phyloP scores from a whole-genome alignment of 1,140 invertebrate genomes.

The Belonocnema kinseyi region DNA sequence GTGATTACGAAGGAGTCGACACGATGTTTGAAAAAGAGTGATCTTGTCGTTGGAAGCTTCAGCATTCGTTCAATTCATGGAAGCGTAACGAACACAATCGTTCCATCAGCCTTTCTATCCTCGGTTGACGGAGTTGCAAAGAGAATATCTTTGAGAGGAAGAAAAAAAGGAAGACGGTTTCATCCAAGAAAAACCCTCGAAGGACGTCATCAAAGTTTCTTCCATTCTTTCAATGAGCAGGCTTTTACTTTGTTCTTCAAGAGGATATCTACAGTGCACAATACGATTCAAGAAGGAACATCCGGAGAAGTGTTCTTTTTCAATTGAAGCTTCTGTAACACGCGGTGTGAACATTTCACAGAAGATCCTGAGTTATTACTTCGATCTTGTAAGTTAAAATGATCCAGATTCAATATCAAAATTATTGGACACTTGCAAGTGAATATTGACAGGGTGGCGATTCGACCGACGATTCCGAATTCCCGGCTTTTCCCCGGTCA shows the following conservation, averaged over 20 bases:
- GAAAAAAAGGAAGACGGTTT: neutral
- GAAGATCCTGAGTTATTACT: no score
- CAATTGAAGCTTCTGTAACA: no score
- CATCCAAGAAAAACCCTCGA: conserved; percentile 9
- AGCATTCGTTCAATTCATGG: conserved; percentile 8
- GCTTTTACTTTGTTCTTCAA: conserved; percentile 5
- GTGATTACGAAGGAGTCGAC: no score
- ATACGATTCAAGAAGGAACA: neutral
- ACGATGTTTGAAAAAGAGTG: no score
- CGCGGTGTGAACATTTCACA: no score
- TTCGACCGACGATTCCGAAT: no score
- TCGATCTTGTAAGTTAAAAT: no score
- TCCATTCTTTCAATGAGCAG: neutral
- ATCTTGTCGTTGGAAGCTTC: neutral
- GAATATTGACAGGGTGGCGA: no score
- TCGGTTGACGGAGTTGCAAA: conserved; percentile 24
- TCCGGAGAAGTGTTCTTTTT: no score
- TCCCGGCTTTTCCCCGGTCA: no score
- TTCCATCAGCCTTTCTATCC: neutral
- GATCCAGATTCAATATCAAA: no score
- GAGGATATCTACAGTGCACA: neutral
- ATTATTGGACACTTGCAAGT: no score
- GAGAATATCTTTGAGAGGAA: conserved; percentile 18
- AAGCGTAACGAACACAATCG: conserved; percentile 8
- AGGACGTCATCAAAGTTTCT: conserved; percentile 5